Percentiles rank a stretch among this genome's conserved stretches.
Conservation (phyloP, 1,140 invertebrate genomes). For the Tetramorium simillimum region DNA sequence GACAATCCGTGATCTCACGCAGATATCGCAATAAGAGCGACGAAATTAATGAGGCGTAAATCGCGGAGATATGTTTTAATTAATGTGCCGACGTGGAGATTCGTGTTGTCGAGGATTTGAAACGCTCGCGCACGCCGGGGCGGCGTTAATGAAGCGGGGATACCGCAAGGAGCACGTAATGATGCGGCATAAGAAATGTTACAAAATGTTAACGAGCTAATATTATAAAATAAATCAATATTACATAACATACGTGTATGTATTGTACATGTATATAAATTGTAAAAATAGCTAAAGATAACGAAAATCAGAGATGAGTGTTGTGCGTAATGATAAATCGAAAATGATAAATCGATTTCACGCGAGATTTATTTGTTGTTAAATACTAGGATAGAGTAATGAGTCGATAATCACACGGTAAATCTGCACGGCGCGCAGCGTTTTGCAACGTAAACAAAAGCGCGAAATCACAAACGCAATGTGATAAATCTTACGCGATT, state of each 20-base stretch:
- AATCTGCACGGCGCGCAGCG: conserved; percentile 17
- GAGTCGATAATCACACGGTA: conserved; percentile 17
- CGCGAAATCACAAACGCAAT: conserved; percentile 28
- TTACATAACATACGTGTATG: too few species aligned
- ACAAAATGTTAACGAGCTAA: not conserved
- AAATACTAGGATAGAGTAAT: conserved; percentile 22
- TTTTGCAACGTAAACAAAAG: conserved; percentile 30
- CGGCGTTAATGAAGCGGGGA: conserved; percentile 14
- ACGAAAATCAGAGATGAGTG: not conserved
- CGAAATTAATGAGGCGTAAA: conserved; percentile 44
- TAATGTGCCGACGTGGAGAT: conserved; percentile 28
- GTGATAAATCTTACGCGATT: conserved; percentile 32
- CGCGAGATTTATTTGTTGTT: not conserved
- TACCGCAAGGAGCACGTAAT: not conserved
- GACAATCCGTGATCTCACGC: conserved; percentile 8
- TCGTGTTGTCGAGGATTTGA: not conserved
- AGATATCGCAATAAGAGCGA: conserved; percentile 29
- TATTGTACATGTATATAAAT: not conserved
- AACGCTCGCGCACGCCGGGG: not conserved
- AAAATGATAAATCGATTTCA: not conserved
- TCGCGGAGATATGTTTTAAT: conserved; percentile 47
- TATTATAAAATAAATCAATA: conserved; percentile 4
- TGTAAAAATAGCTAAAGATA: not conserved
- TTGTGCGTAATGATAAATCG: not conserved
- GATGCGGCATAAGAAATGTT: conserved; percentile 3